Evolutionary conservation across 2,113 vertebrate genomes (phyloP), one percentile per base, ranked within the genome.

Genomic region (Notothenia coriiceps): DNA sequence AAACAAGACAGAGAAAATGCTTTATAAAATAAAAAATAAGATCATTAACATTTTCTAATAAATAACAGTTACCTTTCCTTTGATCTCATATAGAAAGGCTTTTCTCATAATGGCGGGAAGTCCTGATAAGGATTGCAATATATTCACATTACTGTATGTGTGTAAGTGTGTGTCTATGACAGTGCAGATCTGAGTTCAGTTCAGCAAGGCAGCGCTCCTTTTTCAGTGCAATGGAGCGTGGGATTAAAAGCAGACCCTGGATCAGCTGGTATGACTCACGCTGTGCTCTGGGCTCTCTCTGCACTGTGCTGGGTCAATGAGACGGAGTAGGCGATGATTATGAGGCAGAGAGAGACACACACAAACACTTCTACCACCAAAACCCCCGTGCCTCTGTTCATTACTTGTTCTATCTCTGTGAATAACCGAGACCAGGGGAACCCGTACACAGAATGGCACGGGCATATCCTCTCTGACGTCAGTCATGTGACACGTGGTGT

Each of bases 191-290:
- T 82, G 43, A 73, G 57, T 70, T 86, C 77, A 84, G 84, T 86
- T 89, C 72, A 65, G 69, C n/a, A 40, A 75, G 56, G 55, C 50
- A 56, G 54, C 2, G 10, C 66, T 77, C 49, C 79, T 84, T 90
- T 83, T 88, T 77, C 78, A 77, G 86, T 76, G 84, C 86, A 84
- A 13, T 57, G 77, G 75, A 85, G 79, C 69, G 60, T 87, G 75
- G 84, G 79, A 91, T 91, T 91, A 91, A 89, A 87, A 66, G 86
- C 88, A 82, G 88, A 88, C 86, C 81, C 55, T 57, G 80, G 84
- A 86, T 89, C 90, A 89, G 84, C 70, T 84, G 80, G 50, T 82
- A 47, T 79, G 83, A 83, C 82, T 88, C 84, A 65, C 25, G 57
- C 66, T 72, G 63, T 73, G 88, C 82, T 83, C 69, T 57, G 70